Evolutionary conservation across 1,140 invertebrate genomes (phyloP), one percentile per base, ranked within the genome.

Genomic region (Argopecten irradians): DNA sequence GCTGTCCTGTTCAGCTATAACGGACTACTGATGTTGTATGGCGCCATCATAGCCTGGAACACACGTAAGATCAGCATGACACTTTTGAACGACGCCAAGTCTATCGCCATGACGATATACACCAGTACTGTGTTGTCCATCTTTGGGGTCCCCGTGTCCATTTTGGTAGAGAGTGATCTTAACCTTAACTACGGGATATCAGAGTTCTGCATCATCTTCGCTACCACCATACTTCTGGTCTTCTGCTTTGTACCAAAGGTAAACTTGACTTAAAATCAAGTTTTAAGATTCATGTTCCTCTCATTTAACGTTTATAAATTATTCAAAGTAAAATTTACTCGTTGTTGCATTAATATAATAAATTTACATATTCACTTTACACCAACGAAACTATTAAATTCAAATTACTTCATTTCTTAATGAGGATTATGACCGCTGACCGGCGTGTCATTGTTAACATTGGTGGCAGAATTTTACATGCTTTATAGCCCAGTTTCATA

Each of bases 61-160:
- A 99, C 98, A 0, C 96, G 99, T 82, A 99, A 98, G 83, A 97
- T 99, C 39, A 99, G 99, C 96, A 97, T 94, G n/a, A 89, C 88
- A 46, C 36, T 91, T n/a, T 92, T 97, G 34, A 96, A 97, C 95
- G 99, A 99, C 96, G 99, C 98, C 0, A 97, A 98, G 92, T 98
- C 99, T 94, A 98, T 99, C 14, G 98, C 98, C 90, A 98, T 99
- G 98, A 98, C 98, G 91, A 99, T 99, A 93, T 99, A 99, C 96
- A 99, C 99, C 95, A 98, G 99, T 85, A 98, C 99, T 83, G 98
- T 95, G 84, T 96, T 99, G 13, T 99, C 98, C 94, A 95, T 99
- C 87, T 99, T 99, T 93, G 99, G 98, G 16, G 98, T 98, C 14
- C 98, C 99, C 0, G 98, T 99, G 35, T 98, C 98, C 19, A 97